Conservation (phyloP, 2,113 vertebrate species). For the Alligator mississippiensis region DNA sequence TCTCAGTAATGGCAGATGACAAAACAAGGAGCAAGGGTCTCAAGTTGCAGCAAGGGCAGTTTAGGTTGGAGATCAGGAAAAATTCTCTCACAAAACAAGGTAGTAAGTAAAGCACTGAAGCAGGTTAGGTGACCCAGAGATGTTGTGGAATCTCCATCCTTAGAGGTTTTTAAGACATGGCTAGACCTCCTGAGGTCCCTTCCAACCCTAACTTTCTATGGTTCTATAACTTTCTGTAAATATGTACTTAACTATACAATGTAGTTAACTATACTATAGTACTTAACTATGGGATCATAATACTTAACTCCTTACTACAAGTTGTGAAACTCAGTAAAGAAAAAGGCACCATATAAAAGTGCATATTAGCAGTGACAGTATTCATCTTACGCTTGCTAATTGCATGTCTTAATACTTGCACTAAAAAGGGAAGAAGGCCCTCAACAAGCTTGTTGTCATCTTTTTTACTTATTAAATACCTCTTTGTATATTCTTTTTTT, state of each 20-base stretch:
- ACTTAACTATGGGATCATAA: background rate
- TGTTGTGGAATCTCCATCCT: no score
- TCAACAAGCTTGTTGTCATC: background rate
- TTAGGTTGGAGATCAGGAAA: no score
- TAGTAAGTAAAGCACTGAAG: no score
- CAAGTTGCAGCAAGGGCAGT: no score
- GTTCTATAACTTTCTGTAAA: background rate
- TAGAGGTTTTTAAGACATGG: no score
- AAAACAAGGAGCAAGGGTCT: no score
- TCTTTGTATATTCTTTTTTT: background rate
- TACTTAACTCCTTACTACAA: background rate
- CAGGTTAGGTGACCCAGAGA: fast-evolving
- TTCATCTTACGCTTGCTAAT: background rate
- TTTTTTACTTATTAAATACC: background rate
- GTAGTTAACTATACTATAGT: no score
- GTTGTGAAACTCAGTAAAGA: background rate
- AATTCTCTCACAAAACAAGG: no score
- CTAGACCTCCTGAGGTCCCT: no score
- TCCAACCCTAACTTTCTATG: no score
- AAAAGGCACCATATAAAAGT: background rate
- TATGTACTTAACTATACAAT: background rate
- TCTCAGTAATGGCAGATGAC: no score
- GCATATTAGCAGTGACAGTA: slow-evolving; percentile 6
- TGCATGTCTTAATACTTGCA: background rate
- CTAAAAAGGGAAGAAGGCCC: background rate